These are phyloP conservation scores for Melanotus villosus DNA, from an alignment of 2,888 invertebrate species.

Conservation along the genomic window DNA sequence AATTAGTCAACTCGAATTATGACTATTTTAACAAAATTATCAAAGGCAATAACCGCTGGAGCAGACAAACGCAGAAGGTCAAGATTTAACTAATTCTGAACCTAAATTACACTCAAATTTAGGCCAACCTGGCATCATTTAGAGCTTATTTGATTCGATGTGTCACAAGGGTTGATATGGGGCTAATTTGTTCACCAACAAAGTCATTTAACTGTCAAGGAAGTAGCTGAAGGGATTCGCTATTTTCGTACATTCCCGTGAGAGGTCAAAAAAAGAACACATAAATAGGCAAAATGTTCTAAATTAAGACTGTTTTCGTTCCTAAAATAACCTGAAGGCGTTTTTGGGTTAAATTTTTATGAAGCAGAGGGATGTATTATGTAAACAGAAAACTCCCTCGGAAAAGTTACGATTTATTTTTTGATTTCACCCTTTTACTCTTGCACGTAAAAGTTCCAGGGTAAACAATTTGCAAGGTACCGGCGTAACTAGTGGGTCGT, in stretches of 20 bases:
- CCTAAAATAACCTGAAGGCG: too few species aligned
- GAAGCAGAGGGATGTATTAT: too few species aligned
- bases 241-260: slow-evolving; percentile 11
- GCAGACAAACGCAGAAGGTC: neutral
- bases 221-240: slow-evolving; percentile 8
- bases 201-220: slow-evolving; percentile 22
- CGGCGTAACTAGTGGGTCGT: too few species aligned
- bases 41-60: neutral
- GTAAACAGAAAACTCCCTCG: too few species aligned
- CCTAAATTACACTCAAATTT: slow-evolving; percentile 13
- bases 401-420: too few species aligned
- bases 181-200: slow-evolving; percentile 13
- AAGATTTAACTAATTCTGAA: neutral
- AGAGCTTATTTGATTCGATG: slow-evolving; percentile 11
- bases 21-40: too few species aligned
- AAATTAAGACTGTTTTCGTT: neutral
- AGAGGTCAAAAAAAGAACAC: neutral
- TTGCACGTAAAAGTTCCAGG: too few species aligned
- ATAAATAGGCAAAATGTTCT: neutral
- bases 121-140: slow-evolving; percentile 4
- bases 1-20: too few species aligned
- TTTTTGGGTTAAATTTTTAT: too few species aligned
- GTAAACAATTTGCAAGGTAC: too few species aligned
- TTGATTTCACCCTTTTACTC: too few species aligned
- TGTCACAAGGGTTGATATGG: slow-evolving; percentile 15